Evolutionary conservation across 2,113 vertebrate species (phyloP).

Genomic region (Sakesphorus luctuosus): DNA sequence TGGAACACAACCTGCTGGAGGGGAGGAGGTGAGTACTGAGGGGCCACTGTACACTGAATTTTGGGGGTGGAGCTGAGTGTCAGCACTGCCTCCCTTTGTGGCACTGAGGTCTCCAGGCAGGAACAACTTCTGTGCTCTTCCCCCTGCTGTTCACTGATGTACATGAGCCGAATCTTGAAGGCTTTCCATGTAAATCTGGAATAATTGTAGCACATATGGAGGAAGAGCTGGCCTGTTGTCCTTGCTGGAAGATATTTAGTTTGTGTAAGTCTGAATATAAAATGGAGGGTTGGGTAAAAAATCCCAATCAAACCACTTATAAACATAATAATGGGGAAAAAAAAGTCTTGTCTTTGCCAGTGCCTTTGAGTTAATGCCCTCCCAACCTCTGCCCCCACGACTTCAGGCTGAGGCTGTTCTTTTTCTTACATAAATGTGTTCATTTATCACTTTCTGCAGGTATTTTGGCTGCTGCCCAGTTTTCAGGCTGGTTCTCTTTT

Average conservation of each 20-base stretch:
- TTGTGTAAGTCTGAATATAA: background rate
- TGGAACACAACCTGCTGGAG: background rate
- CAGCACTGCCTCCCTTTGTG: fast-evolving
- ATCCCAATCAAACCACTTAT: fast-evolving
- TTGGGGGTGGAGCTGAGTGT: too few relatives aligned
- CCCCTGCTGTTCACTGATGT: background rate
- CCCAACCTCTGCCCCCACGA: background rate
- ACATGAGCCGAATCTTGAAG: fast-evolving
- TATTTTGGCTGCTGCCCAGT: background rate
- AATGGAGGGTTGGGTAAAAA: fast-evolving
- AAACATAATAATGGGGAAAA: background rate
- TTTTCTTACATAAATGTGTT: background rate
- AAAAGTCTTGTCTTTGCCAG: background rate
- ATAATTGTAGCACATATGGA: fast-evolving
- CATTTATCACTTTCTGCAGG: background rate
- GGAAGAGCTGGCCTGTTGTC: background rate
- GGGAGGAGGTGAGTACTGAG: background rate
- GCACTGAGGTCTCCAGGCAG: fast-evolving
- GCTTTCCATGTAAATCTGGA: fast-evolving
- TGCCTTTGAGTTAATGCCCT: background rate
- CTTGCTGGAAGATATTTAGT: background rate
- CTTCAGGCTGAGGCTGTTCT: background rate
- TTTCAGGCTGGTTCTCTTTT: background rate
- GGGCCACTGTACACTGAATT: fast-evolving
- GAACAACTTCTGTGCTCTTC: fast-evolving